phyloP scores from a whole-genome alignment of 2,797 vertebrate species.

The Nannoperca obscura region DNA sequence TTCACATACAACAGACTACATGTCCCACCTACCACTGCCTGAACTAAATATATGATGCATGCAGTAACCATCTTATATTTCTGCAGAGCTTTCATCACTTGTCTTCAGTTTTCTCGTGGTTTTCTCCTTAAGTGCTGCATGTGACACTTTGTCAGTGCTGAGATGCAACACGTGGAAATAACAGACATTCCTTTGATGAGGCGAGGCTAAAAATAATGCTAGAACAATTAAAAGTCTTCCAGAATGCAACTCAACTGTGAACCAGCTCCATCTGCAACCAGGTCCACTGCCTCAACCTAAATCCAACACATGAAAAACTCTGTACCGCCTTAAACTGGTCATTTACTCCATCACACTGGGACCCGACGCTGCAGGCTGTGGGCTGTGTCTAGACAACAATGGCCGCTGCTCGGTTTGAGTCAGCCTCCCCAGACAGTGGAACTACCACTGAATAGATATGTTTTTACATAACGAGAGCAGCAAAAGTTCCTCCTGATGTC shows the following conservation, averaged over 20 bases:
- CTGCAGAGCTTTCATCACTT: background rate
- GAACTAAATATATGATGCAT: background rate
- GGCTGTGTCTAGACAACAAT: slow-evolving; percentile 2
- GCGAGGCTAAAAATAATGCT: slow-evolving; percentile 36
- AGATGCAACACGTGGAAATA: slow-evolving; percentile 47
- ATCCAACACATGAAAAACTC: background rate
- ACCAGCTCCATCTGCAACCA: background rate
- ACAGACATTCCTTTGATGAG: slow-evolving; percentile 46
- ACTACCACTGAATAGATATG: background rate
- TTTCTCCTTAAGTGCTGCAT: background rate
- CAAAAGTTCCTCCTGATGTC: slow-evolving; percentile 25
- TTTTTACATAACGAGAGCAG: slow-evolving; percentile 11
- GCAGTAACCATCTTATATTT: background rate
- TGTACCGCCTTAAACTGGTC: slow-evolving; percentile 10
- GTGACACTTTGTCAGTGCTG: background rate
- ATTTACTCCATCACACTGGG: slow-evolving; percentile 5
- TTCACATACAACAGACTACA: background rate
- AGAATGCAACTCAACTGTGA: slow-evolving; percentile 2
- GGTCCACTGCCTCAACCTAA: background rate
- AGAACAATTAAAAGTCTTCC: slow-evolving; percentile 18
- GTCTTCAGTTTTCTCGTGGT: background rate
- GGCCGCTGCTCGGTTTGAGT: background rate
- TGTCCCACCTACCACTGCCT: background rate
- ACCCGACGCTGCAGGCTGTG: background rate
- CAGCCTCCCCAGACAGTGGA: background rate